Percentiles rank a stretch among this genome's conserved stretches.
Evolutionary conservation across 2,888 invertebrate species (phyloP).

Genomic region (Cepaea hortensis): DNA sequence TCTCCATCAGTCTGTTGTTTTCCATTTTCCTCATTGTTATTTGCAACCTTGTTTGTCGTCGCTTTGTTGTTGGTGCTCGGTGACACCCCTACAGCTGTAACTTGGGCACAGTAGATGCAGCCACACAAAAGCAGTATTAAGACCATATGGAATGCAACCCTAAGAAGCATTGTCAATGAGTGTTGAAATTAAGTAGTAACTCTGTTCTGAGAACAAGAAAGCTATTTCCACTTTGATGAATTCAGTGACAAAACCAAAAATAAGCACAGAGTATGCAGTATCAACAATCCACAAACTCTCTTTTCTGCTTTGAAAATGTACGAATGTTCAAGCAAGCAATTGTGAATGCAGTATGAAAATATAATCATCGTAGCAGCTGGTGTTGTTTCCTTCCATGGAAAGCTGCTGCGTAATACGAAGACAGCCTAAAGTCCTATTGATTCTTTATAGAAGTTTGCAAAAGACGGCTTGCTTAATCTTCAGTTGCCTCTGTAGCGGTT

Average conservation of each 20-base stretch:
- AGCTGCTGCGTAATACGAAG: not conserved
- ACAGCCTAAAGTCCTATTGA: not conserved
- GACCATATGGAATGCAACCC: not conserved
- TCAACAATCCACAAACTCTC: not conserved
- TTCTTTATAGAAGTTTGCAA: not conserved
- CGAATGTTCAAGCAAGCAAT: too few species aligned
- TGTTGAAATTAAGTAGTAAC: not conserved
- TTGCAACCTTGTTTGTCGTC: not conserved
- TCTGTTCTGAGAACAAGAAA: not conserved
- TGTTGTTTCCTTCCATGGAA: not conserved
- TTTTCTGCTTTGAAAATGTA: too few species aligned
- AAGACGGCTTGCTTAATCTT: not conserved
- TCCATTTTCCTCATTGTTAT: not conserved
- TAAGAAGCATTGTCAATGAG: not conserved
- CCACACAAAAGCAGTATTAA: not conserved
- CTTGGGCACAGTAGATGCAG: not conserved
- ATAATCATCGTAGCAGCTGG: not conserved
- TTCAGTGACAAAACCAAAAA: not conserved
- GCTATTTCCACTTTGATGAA: not conserved
- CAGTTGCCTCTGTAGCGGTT: not conserved
- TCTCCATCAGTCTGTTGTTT: not conserved
- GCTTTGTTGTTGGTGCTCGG: not conserved
- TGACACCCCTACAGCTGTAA: not conserved
- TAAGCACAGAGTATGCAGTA: not conserved
- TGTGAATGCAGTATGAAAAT: too few species aligned